Evolutionary conservation across 2,797 vertebrate genomes (phyloP).

Genomic region (Staurois parvus): DNA sequence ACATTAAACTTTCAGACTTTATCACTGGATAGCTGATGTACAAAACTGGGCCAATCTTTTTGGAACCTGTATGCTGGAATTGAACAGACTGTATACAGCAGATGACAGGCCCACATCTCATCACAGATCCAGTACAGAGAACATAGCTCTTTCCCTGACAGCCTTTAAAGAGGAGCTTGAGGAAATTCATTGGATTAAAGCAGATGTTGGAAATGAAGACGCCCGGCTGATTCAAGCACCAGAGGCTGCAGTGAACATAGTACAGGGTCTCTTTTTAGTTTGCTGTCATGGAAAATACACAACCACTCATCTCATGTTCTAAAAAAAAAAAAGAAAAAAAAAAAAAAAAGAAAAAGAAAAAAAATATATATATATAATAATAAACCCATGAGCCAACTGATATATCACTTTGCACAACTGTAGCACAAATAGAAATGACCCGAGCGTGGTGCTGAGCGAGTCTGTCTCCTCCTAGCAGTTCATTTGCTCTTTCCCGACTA

Average conservation of each 20-base stretch:
- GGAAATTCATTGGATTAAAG: constrained; percentile 33
- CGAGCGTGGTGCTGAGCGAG: constrained; percentile 57
- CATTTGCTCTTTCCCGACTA: constrained; percentile 64
- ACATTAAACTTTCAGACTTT: constrained; percentile 21
- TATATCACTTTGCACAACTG: constrained; percentile 69
- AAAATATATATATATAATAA: constrained; percentile 55
- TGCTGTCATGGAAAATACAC: constrained; percentile 39
- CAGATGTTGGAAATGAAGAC: constrained; percentile 43
- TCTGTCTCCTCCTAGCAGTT: constrained; percentile 45
- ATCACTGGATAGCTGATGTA: constrained; percentile 1
- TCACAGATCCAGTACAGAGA: background rate
- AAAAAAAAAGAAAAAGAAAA: constrained; percentile 39
- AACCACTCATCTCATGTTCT: constrained; percentile 53
- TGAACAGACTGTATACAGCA: background rate
- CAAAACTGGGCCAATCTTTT: constrained; percentile 22
- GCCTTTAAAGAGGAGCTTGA: background rate
- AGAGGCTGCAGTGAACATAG: constrained; percentile 48
- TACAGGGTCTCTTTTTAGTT: constrained; percentile 35
- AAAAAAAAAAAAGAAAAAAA: constrained; percentile 38
- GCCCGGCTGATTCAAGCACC: constrained; percentile 47
- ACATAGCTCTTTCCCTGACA: background rate
- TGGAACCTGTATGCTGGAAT: constrained; percentile 3
- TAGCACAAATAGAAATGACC: constrained; percentile 68
- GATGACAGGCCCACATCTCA: background rate
- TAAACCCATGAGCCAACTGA: constrained; percentile 81